Evolutionary conservation across 2,113 vertebrate genomes (phyloP).

Genomic region (Crotophaga sulcirostris): DNA sequence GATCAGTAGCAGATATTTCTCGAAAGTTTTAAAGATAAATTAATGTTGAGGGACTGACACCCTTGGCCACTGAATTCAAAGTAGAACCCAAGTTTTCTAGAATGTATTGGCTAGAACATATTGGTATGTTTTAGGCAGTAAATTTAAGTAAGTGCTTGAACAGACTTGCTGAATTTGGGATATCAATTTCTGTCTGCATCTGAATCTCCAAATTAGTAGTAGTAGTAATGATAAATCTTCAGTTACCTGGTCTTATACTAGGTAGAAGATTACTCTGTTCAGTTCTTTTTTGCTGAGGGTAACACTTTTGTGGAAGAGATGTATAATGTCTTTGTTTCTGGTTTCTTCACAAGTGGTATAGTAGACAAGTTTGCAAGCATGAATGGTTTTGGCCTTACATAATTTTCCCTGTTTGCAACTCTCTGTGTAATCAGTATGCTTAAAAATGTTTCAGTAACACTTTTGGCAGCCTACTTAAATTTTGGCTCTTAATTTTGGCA

Average conservation of each 20-base stretch:
- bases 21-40: neutral
- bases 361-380: neutral
- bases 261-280: neutral
- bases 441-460: neutral
- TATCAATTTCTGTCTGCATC: neutral
- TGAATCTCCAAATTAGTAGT: neutral
- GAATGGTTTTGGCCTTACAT: neutral
- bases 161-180: neutral
- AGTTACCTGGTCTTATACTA: rapidly evolving
- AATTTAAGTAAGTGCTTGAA: neutral
- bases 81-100: neutral
- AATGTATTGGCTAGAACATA: neutral
- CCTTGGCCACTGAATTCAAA: neutral
- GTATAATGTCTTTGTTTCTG: neutral
- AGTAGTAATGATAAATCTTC: neutral
- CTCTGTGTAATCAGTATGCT: neutral
- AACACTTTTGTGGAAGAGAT: neutral
- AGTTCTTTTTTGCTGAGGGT: neutral
- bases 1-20: neutral
- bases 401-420: neutral
- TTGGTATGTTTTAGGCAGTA: neutral
- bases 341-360: neutral
- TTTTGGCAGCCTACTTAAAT: neutral
- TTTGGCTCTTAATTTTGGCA: neutral
- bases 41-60: neutral